phyloP scores from a whole-genome alignment of 2,113 vertebrate genomes.

The Mormyrus lacerda region DNA sequence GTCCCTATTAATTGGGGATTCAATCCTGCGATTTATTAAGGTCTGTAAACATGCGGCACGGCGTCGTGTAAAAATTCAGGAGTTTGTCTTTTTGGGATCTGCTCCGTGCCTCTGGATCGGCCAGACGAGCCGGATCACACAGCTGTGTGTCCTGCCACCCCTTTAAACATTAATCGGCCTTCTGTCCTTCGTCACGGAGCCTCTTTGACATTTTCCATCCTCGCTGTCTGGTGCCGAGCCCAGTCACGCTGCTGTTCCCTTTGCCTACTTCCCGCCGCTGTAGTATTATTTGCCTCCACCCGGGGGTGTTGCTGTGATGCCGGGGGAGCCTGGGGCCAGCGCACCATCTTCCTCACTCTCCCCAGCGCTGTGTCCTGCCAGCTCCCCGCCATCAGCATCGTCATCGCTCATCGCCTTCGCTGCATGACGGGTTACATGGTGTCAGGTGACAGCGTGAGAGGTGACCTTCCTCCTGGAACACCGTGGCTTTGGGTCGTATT shows the following conservation, averaged over 20 bases:
- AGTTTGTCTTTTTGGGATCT: not conserved
- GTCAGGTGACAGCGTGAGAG: not conserved
- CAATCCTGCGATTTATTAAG: not conserved
- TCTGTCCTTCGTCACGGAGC: not conserved
- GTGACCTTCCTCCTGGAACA: not conserved
- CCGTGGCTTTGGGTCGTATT: not conserved
- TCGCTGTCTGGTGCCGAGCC: not conserved
- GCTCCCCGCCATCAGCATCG: not conserved
- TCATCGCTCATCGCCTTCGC: not conserved
- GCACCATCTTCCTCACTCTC: not conserved
- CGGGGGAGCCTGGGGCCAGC: not conserved
- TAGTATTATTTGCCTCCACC: not conserved
- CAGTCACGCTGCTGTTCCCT: not conserved
- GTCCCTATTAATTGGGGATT: not conserved
- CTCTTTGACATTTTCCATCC: not conserved
- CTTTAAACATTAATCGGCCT: conserved; percentile 8
- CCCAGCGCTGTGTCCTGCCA: not conserved
- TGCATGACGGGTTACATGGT: not conserved
- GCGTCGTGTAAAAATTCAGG: not conserved
- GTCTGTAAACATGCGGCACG: not conserved
- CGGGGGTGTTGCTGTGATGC: not conserved
- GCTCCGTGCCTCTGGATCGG: not conserved
- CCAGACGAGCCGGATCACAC: not conserved
- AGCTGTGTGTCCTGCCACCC: not conserved
- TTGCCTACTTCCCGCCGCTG: not conserved